Conservation (phyloP, 2,113 vertebrate genomes). For the Silurus meridionalis region DNA sequence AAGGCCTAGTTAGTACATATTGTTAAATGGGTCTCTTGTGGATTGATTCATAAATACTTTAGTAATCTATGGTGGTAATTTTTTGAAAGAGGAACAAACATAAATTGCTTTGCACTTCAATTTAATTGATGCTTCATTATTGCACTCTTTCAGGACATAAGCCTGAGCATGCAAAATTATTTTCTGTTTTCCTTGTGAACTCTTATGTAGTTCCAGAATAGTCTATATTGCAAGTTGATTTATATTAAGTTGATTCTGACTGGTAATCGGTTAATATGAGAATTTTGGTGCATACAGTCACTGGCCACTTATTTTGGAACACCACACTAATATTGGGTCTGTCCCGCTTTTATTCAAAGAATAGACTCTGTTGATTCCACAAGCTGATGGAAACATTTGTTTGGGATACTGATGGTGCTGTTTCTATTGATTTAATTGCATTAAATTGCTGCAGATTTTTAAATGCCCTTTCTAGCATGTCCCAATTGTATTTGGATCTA, state of each 20-base stretch:
- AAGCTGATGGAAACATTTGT: background rate
- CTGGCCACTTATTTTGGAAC: background rate
- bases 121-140: constrained; percentile 20
- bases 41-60: constrained; percentile 62
- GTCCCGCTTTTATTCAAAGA: background rate
- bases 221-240: background rate
- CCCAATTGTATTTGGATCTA: background rate
- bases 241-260: background rate
- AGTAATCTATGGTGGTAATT: constrained; percentile 29
- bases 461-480: background rate
- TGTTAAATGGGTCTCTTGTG: constrained; percentile 54
- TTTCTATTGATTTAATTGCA: background rate
- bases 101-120: background rate
- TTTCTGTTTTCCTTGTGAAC: constrained; percentile 60
- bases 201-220: background rate
- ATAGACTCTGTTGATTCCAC: background rate
- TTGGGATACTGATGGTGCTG: background rate
- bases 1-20: constrained; percentile 9
- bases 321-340: background rate
- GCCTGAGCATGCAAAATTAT: constrained; percentile 42
- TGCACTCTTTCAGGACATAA: constrained; percentile 48
- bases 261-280: background rate
- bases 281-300: background rate
- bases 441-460: background rate
- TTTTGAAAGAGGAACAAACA: constrained; percentile 24